Base-by-base conservation (phyloP, 1,140 invertebrate genomes). In the Andricus grossulariae region DNA sequence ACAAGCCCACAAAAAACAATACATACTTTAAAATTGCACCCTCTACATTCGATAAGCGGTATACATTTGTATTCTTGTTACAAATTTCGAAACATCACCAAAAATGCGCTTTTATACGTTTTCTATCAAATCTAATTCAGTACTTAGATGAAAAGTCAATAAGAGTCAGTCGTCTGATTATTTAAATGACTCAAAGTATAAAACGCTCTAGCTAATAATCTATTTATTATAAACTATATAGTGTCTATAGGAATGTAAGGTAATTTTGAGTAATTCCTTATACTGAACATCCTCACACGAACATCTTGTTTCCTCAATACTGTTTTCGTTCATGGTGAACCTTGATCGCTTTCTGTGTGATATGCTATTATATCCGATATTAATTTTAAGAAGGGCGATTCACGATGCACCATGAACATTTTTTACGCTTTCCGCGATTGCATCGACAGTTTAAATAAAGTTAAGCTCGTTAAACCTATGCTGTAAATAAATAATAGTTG, bases 331-430 rank as follows among this genome's bases (percentile, higher is more conserved):
- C 79, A 88, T 88, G 87, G 84, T 86, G 82, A 88, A 83, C 83
- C 87, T 88, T 82, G 85, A 88, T 88, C 87, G 86, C 81, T 86
- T 81, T 87, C 85, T 88, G 75, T 71, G 21, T 50, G 49, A 76
- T 76, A 82, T 74, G 25, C 77, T 52, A 79, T 82, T 75, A 76
- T 45, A 45, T 51, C 51, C 71, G 18, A n/a, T 51, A 66, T 66
- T 75, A 50, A 73, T 51, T 66, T 73, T 39, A 57, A 77, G 52
- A 86, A 86, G 76, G 80, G 82, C 86, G 86, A 88, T 87, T 87
- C 82, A 87, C 66, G 86, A 86, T 88, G 21, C 81, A 88, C 84
- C 87, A 88, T 88, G 82, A 80, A 80, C 75, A 13, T 74, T 15
- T 54, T 73, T 32, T 66, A 66, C 60, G 25, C 60, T 66, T 66